Conservation (phyloP, 1,140 invertebrate species). For the Stenopsyche tienmushanensis region DNA sequence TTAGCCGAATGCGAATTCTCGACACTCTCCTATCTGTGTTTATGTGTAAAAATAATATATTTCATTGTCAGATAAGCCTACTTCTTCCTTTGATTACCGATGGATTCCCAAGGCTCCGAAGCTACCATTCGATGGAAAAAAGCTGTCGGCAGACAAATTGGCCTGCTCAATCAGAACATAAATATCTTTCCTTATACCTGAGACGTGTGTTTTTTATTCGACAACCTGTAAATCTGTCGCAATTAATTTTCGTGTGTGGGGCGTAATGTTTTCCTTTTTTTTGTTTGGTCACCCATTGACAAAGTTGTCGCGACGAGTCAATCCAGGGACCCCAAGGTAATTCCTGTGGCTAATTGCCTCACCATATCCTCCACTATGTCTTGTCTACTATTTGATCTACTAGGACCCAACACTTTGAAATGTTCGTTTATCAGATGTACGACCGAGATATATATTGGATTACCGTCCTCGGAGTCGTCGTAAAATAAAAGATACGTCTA, state of each 20-base stretch:
- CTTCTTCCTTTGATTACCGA: too few species aligned
- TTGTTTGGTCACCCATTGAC: slow-evolving; percentile 16
- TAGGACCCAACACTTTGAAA: slow-evolving; percentile 17
- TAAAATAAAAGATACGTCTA: too few species aligned
- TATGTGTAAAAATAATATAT: too few species aligned
- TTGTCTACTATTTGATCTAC: slow-evolving; percentile 26
- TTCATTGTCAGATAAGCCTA: too few species aligned
- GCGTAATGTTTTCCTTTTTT: slow-evolving; percentile 13
- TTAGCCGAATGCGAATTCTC: too few species aligned
- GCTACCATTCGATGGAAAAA: slow-evolving; percentile 1
- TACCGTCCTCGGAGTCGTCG: too few species aligned
- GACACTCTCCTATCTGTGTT: too few species aligned
- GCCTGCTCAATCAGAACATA: slow-evolving; percentile 24
- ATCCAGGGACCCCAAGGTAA: slow-evolving; percentile 16
- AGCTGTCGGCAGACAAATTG: slow-evolving; percentile 27
- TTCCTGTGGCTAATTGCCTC: slow-evolving; percentile 21
- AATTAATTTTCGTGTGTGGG: slow-evolving; percentile 29
- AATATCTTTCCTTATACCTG: slow-evolving; percentile 25
- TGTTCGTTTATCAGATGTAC: slow-evolving; percentile 4
- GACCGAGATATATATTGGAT: slow-evolving; percentile 2
- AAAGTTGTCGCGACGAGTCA: slow-evolving; percentile 29
- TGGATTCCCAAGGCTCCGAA: background rate
- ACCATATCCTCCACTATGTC: slow-evolving; percentile 10
- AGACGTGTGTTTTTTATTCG: slow-evolving; percentile 27
- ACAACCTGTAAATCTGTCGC: slow-evolving; percentile 31